A percentile compares a stretch with the other conserved stretches of the same genome.
Evolutionary conservation across 2,888 invertebrate species (phyloP).

Genomic region (Hedychridium roseum): DNA sequence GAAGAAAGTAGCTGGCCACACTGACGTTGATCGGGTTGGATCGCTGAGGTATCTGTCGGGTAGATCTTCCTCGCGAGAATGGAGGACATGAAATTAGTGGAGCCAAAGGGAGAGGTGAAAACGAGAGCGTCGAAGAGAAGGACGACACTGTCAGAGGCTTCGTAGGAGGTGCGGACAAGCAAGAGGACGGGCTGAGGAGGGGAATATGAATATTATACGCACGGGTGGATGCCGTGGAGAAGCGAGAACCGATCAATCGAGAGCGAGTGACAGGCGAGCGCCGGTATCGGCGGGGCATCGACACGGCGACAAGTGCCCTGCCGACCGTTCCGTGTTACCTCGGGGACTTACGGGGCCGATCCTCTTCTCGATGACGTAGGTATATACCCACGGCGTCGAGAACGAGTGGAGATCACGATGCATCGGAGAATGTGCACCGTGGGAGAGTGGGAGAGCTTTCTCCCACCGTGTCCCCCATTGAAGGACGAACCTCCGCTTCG

Average conservation of each 20-base stretch:
- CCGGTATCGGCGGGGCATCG: conserved; percentile 47
- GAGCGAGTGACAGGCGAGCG: conserved; percentile 50
- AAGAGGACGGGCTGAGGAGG: background rate
- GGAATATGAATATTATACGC: too few relatives aligned
- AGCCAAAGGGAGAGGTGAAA: background rate
- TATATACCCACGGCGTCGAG: conserved; percentile 19
- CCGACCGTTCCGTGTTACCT: conserved; percentile 40
- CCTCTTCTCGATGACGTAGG: conserved; percentile 34
- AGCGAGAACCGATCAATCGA: conserved; percentile 55
- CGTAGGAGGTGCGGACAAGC: conserved; percentile 10
- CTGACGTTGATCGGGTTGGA: too few relatives aligned
- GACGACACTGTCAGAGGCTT: conserved; percentile 21
- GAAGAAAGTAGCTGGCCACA: too few relatives aligned
- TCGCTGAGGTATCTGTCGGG: too few relatives aligned
- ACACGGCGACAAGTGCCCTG: conserved; percentile 52
- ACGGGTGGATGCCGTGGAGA: conserved; percentile 19
- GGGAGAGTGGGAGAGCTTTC: background rate
- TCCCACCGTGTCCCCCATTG: too few relatives aligned
- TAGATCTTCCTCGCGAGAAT: background rate
- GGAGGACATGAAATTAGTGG: background rate
- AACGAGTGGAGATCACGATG: too few relatives aligned
- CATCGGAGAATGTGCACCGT: background rate
- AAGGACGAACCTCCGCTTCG: too few relatives aligned
- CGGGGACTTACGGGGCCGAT: conserved; percentile 24
- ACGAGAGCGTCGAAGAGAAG: conserved; percentile 22